Conservation (phyloP, 2,113 vertebrate species). For the Cyanistes caeruleus region DNA sequence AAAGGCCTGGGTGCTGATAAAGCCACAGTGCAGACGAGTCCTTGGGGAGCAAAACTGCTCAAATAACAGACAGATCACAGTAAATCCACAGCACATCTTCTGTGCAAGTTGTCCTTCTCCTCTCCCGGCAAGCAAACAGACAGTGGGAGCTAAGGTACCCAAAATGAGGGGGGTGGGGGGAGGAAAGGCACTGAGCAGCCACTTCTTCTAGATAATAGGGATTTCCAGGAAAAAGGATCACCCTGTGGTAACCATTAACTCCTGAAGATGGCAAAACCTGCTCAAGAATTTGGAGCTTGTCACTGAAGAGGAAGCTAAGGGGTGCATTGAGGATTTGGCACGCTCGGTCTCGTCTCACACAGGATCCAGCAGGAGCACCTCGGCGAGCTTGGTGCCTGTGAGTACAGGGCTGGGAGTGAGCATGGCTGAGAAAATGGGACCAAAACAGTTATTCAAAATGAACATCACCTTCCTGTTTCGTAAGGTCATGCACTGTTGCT, state of each 20-base stretch:
- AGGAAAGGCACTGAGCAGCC: background rate
- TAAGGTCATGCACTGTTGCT: background rate
- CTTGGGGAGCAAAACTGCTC: background rate
- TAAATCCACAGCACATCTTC: background rate
- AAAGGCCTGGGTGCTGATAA: background rate
- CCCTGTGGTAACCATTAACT: background rate
- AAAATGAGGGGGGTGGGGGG: background rate
- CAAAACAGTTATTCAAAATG: fast-evolving
- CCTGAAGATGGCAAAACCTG: background rate
- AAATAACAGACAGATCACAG: background rate
- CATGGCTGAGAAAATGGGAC: fast-evolving
- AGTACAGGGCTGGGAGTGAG: background rate
- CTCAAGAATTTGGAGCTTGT: background rate
- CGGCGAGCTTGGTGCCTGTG: fast-evolving
- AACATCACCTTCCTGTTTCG: background rate
- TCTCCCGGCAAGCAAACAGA: background rate
- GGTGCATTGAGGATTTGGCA: background rate
- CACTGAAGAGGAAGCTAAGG: background rate
- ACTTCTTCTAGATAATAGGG: background rate
- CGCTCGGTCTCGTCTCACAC: background rate
- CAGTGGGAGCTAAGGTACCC: background rate
- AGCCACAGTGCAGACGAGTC: background rate
- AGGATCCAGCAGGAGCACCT: background rate
- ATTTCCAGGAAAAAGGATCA: background rate
- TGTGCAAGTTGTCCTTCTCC: background rate